Base-by-base conservation (phyloP, 2,113 vertebrate genomes). In the Pavo muticus region DNA sequence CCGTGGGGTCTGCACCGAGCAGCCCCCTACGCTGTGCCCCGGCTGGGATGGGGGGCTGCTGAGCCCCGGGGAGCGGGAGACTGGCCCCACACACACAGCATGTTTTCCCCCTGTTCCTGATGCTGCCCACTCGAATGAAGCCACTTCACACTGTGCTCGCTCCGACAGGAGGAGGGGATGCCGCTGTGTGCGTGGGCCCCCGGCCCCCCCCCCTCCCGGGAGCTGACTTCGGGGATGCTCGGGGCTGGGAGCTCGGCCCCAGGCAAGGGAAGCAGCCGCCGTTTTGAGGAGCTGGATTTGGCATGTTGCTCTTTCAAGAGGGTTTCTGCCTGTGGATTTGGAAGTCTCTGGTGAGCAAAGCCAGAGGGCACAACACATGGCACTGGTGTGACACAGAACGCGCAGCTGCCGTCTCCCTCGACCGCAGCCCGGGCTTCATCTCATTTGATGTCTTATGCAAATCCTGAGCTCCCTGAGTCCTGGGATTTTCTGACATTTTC, bases 391-490 rank as follows among this genome's bases (percentile, higher is more conserved):
- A 85, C 88, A 40, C 2, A 1, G n/a, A 27, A 70, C 59, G 9
- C 2, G 1, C 50, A 90, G 88, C 88, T 73, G 92, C 94, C 44
- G 0, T 13, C 40, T 90, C 85, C 93, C 93, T 85, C 19, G 78
- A 59, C 61, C n/a, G 91, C 42, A 48, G 88, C 91, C 83, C 76
- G 13, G 88, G 45, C 83, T 95, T 86, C 95, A 35, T 71, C 65
- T 86, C 84, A 81, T 96, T 90, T 96, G 96, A 96, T 92, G 94
- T 92, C 92, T 96, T 95, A 96, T 95, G 92, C 92, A 96, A 96
- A 96, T 93, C 95, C 92, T 75, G 11, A 42, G 69, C 92, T 96
- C 70, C 69, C 65, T 0, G 35, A 94, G 92, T 88, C 91, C 69
- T 81, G 94, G 94, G 94, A 96, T 94, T 94, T 94, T 88, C 86